Percentiles rank a stretch among this genome's conserved stretches.
These are phyloP conservation scores for Ctenopoma kingsleyae DNA, from an alignment of 2,797 vertebrate species.

Conservation along the genomic window DNA sequence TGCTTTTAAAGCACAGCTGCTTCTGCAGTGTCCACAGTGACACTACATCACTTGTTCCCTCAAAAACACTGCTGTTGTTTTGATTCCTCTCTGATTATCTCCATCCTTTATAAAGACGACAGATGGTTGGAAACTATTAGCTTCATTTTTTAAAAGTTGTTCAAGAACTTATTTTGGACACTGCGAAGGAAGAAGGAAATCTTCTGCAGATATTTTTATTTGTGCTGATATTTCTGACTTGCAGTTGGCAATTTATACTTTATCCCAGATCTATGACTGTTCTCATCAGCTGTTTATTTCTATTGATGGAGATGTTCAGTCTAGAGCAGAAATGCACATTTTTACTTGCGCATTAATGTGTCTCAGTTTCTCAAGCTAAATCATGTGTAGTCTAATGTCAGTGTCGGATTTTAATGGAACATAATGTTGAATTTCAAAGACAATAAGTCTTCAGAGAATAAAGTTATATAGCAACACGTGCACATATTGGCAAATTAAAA, in stretches of 20 bases:
- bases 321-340: constrained; percentile 2
- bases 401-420: no score
- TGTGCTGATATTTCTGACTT: constrained; percentile 7
- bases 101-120: constrained; percentile 32
- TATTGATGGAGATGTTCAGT: constrained; percentile 6
- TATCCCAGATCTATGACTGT: not conserved
- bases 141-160: constrained; percentile 5
- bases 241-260: not conserved
- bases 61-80: constrained; percentile 30
- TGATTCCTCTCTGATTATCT: constrained; percentile 34
- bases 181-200: constrained; percentile 10
- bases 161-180: constrained; percentile 8
- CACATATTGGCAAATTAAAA: no score
- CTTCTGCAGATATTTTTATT: constrained; percentile 31
- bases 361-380: no score
- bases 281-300: constrained; percentile 1
- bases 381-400: no score
- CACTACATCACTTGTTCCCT: constrained; percentile 24
- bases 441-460: no score
- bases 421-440: no score
- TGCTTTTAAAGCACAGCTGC: constrained; percentile 27
- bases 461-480: no score
- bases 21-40: constrained; percentile 25
- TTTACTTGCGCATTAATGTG: not conserved
- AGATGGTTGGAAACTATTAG: constrained; percentile 31